Base-by-base conservation (phyloP, 2,113 vertebrate genomes). In the Rana temporaria region DNA sequence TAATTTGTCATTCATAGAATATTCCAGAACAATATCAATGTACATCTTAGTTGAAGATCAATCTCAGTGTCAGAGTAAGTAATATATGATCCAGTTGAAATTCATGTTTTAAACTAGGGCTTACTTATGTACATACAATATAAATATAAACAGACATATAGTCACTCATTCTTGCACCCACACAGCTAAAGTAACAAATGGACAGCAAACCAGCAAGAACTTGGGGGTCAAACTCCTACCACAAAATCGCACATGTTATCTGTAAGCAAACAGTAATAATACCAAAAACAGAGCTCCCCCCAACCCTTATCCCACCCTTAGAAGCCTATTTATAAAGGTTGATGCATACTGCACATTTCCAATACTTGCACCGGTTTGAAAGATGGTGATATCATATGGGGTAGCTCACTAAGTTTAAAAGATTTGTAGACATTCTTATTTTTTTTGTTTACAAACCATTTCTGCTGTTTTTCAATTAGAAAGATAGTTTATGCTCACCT, bases 121-220 rank as follows among this genome's bases (percentile, higher is more conserved):
- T 72, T 75, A 20, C 38, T 62, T 56, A 59, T 75, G 57, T 75
- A 38, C 72, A 62, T n/a, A 62, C 60, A 75, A 48, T 60, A 75
- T 56, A 75, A 42, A 75, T 74, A 59, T 38, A 38, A 74, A 74
- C 2, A 34, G 55, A 38, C 30, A 74, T 62, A 56, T 5, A 69
- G 84, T 55, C 86, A 84, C 59, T 65, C 80, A 82, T 78, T 73
- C 84, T 57, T 73, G 85, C 86, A 34, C 83, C 62, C 77, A 3
- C 71, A 74, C 85, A 82, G 18, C 75, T 78, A 65, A 76, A 85
- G 78, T 59, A 77, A 67, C 52, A 56, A 72, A 73, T 6, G 12
- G 6, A 60, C 60, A 76, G 26, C 56, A 84, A 85, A 76, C 22
- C 5, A 73, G 16, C 2, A 38, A 85, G 19, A 22, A 55, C 60